These are phyloP conservation scores for Myotis myotis DNA, from an alignment of 2,797 vertebrate genomes.

Conservation along the genomic window DNA sequence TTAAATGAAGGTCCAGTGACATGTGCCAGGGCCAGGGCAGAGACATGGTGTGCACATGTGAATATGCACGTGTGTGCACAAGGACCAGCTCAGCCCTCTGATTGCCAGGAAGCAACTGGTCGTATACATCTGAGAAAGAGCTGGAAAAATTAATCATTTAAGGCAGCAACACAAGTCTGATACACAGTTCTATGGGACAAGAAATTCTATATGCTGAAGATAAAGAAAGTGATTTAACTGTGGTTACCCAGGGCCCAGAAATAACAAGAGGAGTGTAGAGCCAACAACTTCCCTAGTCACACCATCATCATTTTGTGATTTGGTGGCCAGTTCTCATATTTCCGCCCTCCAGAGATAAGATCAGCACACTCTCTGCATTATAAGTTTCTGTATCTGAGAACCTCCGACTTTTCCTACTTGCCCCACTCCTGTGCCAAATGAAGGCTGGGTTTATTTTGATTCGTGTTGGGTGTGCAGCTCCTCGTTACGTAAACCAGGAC, in stretches of 20 bases:
- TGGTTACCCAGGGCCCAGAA: background rate
- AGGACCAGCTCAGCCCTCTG: background rate
- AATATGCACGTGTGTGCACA: background rate
- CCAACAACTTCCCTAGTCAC: background rate
- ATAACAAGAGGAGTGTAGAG: background rate
- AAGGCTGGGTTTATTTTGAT: background rate
- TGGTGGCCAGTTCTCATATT: background rate
- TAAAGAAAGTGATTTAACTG: background rate
- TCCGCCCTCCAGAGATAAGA: background rate
- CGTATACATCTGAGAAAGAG: background rate
- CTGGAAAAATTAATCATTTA: background rate
- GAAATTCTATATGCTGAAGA: background rate
- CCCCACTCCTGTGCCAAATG: background rate
- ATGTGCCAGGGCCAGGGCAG: background rate
- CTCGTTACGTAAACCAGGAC: conserved; percentile 27
- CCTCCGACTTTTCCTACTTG: background rate
- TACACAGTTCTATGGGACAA: background rate
- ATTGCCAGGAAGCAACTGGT: background rate
- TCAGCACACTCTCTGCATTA: background rate
- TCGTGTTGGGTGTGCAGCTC: background rate
- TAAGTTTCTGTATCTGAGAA: background rate
- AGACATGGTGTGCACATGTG: accelerated
- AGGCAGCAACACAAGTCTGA: background rate
- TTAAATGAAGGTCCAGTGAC: background rate
- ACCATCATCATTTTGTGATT: background rate